These are phyloP conservation scores for Eupeodes corollae DNA, from an alignment of 1,140 invertebrate genomes.

Conservation along the genomic window DNA sequence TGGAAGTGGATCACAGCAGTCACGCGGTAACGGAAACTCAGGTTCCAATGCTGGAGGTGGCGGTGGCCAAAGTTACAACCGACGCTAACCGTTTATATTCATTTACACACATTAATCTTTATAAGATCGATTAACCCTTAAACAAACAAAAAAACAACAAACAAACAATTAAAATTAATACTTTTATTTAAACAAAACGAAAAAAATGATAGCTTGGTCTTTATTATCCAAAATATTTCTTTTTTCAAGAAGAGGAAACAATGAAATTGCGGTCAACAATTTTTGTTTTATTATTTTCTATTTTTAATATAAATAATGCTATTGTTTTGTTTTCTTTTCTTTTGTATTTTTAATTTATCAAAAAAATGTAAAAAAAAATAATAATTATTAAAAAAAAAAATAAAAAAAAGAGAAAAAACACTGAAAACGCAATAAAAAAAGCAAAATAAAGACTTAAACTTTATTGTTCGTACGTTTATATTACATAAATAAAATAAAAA, in stretches of 20 bases:
- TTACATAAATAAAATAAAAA: no score
- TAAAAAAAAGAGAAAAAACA: constrained; percentile 7
- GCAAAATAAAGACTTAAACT: constrained; percentile 34
- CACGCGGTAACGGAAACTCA: constrained; percentile 13
- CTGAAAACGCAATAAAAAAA: constrained; percentile 35
- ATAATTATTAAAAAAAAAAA: constrained; percentile 11
- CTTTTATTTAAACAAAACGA: not conserved
- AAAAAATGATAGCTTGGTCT: constrained; percentile 22
- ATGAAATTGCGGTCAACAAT: constrained; percentile 12
- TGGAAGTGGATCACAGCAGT: constrained; percentile 21
- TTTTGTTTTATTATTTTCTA: constrained; percentile 21
- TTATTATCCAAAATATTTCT: constrained; percentile 18
- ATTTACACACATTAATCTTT: constrained; percentile 12
- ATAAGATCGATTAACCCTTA: constrained; percentile 6
- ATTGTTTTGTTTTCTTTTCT: constrained; percentile 6
- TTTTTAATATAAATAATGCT: constrained; percentile 2
- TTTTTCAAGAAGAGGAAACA: constrained; percentile 10
- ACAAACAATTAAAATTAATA: not conserved
- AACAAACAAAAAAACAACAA: constrained; percentile 6
- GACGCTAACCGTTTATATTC: constrained; percentile 24
- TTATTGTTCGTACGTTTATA: no score
- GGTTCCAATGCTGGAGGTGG: constrained; percentile 18
- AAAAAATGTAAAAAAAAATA: constrained; percentile 17
- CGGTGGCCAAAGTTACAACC: constrained; percentile 20
- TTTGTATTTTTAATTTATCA: constrained; percentile 18